These are phyloP conservation scores for Salticus scenicus DNA, from an alignment of 2,888 invertebrate species.

Conservation along the genomic window DNA sequence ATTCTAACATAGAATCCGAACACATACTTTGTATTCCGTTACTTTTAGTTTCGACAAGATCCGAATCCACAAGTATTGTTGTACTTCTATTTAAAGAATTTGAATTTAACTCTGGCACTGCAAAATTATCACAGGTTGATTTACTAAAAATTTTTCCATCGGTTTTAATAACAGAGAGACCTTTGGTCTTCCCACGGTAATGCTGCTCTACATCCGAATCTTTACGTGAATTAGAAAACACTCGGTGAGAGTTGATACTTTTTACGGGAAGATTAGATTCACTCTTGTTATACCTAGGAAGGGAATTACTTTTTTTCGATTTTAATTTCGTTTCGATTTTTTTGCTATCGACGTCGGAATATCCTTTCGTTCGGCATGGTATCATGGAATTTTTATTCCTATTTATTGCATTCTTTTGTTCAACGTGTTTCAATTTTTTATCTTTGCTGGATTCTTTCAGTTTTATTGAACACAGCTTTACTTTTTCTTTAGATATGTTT, in stretches of 20 bases:
- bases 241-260: not conserved
- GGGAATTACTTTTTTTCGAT: not conserved
- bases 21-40: not conserved
- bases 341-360: not conserved
- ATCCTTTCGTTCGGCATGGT: slow-evolving; percentile 2
- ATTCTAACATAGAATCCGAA: not conserved
- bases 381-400: slow-evolving; percentile 8
- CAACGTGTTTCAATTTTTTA: not conserved
- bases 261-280: not conserved
- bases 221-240: not conserved
- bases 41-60: not conserved
- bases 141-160: too few relatives aligned
- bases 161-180: not conserved
- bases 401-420: slow-evolving; percentile 1
- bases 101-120: too few relatives aligned
- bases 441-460: not conserved
- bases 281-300: not conserved
- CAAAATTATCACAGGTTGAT: too few relatives aligned
- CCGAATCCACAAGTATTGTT: not conserved
- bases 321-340: not conserved
- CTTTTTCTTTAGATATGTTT: too few relatives aligned
- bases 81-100: too few relatives aligned
- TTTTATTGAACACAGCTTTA: not conserved
- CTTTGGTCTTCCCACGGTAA: not conserved
- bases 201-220: slow-evolving; percentile 2